Conservation (phyloP, 2,113 vertebrate genomes). For the Strix aluco region DNA sequence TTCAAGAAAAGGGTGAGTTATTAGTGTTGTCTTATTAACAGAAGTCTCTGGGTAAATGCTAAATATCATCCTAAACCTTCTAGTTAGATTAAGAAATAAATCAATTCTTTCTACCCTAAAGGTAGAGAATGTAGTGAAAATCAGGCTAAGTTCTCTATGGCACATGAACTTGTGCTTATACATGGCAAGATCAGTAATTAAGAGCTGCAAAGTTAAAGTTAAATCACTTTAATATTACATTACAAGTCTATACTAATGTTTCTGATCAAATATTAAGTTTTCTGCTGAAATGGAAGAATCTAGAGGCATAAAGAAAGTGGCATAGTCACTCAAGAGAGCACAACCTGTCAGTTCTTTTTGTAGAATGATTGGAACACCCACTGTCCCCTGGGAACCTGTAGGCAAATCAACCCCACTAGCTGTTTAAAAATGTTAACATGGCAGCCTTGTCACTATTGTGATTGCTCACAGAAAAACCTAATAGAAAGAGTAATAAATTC, state of each 20-base stretch:
- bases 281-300: constrained; percentile 16
- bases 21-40: background rate
- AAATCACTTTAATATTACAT: constrained; percentile 37
- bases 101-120: background rate
- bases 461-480: constrained; percentile 48
- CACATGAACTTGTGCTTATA: background rate
- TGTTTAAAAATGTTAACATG: constrained; percentile 55
- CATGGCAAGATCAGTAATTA: background rate
- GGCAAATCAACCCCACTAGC: constrained; percentile 43
- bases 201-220: constrained; percentile 1
- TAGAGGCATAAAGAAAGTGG: constrained; percentile 13
- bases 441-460: constrained; percentile 56
- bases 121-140: background rate
- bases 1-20: background rate
- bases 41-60: background rate
- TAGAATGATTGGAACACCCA: constrained; percentile 26
- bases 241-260: constrained; percentile 36
- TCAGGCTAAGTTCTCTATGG: background rate
- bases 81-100: background rate
- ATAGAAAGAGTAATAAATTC: constrained; percentile 61
- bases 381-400: constrained; percentile 20
- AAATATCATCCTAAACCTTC: background rate
- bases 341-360: constrained; percentile 40
- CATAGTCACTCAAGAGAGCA: background rate
- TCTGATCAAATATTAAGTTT: constrained; percentile 44